Evolutionary conservation across 2,797 vertebrate genomes (phyloP).

Genomic region (Ptychadena robeensis): DNA sequence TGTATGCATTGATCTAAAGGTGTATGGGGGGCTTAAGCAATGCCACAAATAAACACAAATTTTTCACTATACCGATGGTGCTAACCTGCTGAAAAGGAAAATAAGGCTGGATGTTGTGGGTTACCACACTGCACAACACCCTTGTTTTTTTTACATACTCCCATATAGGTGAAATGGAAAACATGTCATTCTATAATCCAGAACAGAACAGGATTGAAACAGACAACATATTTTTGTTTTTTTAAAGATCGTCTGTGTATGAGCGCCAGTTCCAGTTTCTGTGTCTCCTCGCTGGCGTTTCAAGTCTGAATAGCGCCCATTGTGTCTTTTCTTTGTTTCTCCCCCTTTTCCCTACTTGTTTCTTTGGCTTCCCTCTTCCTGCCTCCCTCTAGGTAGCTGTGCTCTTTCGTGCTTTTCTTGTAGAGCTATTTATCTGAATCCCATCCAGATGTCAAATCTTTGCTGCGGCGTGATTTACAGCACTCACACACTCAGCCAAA

Average conservation of each 20-base stretch:
- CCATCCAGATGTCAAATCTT: slow-evolving; percentile 54
- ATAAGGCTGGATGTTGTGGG: no score
- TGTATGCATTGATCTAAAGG: no score
- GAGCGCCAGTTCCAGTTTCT: background rate
- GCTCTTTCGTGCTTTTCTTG: slow-evolving; percentile 36
- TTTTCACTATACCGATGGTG: no score
- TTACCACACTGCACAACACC: no score
- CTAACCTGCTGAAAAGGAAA: no score
- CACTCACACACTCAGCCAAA: slow-evolving; percentile 33
- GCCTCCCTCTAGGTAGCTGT: slow-evolving; percentile 38
- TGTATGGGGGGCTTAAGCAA: no score
- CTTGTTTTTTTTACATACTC: background rate
- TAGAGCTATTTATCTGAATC: slow-evolving; percentile 47
- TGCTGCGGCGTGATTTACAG: slow-evolving; percentile 48
- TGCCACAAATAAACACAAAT: no score
- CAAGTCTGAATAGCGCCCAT: slow-evolving; percentile 9
- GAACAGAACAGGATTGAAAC: background rate
- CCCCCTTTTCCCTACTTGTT: slow-evolving; percentile 7
- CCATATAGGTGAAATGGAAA: background rate
- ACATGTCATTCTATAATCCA: no score
- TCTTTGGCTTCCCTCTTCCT: slow-evolving; percentile 25
- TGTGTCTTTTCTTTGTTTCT: slow-evolving; percentile 27
- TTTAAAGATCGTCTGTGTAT: background rate
- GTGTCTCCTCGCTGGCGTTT: background rate
- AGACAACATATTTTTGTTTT: background rate